Percentiles rank a stretch among this genome's conserved stretches.
These are phyloP conservation scores for Helicoverpa assulta DNA, from an alignment of 2,888 invertebrate species.

Conservation along the genomic window DNA sequence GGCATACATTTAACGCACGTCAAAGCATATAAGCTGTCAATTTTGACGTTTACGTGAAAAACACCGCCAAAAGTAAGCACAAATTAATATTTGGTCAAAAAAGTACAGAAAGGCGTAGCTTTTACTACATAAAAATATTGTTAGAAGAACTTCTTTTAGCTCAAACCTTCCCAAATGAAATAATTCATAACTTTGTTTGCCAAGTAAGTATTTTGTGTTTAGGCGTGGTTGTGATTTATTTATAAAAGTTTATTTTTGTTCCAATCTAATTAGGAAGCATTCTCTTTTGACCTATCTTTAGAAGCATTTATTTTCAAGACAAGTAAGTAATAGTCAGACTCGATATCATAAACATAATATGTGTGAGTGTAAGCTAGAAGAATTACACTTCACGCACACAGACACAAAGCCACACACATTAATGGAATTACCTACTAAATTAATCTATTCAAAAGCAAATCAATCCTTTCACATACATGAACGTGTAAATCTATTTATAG, in stretches of 20 bases:
- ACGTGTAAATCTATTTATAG: slow-evolving; percentile 21
- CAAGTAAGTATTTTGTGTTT: not conserved
- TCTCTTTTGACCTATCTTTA: not conserved
- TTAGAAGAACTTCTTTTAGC: not conserved
- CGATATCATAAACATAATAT: no score
- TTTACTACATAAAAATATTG: no score
- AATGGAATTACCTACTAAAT: slow-evolving; percentile 9
- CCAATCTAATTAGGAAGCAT: not conserved
- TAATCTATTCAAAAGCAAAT: slow-evolving; percentile 18
- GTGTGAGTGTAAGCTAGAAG: no score
- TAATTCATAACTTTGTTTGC: not conserved
- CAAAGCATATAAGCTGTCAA: not conserved
- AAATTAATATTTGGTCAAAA: not conserved
- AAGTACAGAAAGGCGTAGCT: not conserved
- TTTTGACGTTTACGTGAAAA: not conserved
- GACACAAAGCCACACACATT: not conserved
- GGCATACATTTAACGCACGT: not conserved
- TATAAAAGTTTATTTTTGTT: not conserved
- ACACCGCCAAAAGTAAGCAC: not conserved
- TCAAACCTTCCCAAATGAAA: not conserved
- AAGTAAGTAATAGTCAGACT: not conserved
- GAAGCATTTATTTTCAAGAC: not conserved
- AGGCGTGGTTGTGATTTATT: not conserved
- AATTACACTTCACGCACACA: not conserved
- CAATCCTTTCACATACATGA: not conserved